phyloP scores from a whole-genome alignment of 2,797 vertebrate species.

The Acipenser ruthenus region DNA sequence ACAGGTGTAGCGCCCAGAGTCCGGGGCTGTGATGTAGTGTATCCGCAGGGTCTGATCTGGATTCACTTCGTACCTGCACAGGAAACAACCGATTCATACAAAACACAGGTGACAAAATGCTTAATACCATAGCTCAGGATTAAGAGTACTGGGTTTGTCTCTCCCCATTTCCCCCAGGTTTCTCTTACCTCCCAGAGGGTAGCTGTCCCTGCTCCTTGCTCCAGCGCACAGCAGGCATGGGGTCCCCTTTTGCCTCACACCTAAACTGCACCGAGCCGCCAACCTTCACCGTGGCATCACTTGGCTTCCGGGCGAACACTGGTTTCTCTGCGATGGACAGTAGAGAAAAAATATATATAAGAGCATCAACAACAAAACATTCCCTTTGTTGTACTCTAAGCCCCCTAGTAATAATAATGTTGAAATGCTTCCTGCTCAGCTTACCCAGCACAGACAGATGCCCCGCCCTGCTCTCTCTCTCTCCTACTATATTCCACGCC shows the following conservation, averaged over 20 bases:
- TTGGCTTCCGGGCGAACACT: constrained; percentile 48
- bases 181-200: constrained; percentile 68
- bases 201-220: constrained; percentile 68
- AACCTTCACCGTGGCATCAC: constrained; percentile 38
- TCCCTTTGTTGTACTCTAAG: not conserved
- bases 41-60: constrained; percentile 69
- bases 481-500: constrained; percentile 64
- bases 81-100: too few relatives aligned
- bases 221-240: constrained; percentile 62
- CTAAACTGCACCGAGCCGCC: constrained; percentile 67
- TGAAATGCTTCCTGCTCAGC: constrained; percentile 14
- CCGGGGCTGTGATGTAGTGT: constrained; percentile 56
- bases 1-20: constrained; percentile 70
- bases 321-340: constrained; percentile 58
- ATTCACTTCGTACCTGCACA: constrained; percentile 69
- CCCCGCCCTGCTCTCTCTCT: constrained; percentile 67
- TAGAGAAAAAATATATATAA: not conserved
- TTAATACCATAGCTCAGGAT: not conserved
- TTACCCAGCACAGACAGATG: constrained; percentile 76
- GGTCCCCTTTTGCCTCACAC: constrained; percentile 67
- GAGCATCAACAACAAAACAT: not conserved
- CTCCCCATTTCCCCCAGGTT: not conserved
- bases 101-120: not conserved
- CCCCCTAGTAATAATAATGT: not conserved
- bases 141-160: not conserved